A percentile compares a stretch with the other conserved stretches of the same genome.
Evolutionary conservation across 2,113 vertebrate species (phyloP).

Genomic region (Vidua macroura): DNA sequence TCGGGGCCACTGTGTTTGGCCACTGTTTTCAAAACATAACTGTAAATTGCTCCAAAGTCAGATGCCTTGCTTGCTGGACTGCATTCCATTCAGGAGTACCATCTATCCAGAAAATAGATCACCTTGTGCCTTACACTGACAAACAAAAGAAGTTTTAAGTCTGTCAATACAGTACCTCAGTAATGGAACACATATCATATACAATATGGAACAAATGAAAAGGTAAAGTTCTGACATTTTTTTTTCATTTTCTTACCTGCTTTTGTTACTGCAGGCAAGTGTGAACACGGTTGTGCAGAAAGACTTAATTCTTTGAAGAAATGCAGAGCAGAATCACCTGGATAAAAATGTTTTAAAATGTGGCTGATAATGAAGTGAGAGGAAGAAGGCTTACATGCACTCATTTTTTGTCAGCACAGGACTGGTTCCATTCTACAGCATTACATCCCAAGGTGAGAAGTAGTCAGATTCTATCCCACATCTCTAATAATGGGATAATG

Average conservation of each 20-base stretch:
- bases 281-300: background rate
- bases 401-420: background rate
- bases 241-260: background rate
- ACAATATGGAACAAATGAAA: background rate
- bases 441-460: background rate
- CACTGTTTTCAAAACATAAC: background rate
- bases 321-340: background rate
- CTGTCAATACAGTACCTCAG: background rate
- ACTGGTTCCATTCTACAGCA: background rate
- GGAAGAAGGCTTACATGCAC: background rate
- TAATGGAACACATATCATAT: background rate
- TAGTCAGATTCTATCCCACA: background rate
- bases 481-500: background rate
- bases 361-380: background rate
- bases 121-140: background rate
- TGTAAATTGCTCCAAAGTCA: background rate
- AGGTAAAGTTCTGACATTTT: background rate
- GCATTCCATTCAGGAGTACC: background rate
- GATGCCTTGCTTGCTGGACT: background rate
- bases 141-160: slow-evolving; percentile 3
- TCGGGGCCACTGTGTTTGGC: background rate
- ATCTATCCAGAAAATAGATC: background rate
- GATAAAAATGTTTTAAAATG: background rate
- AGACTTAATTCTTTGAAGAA: background rate
- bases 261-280: background rate